Evolutionary conservation across 2,113 vertebrate species (phyloP), one percentile per base, ranked within the genome.

Genomic region (Mustela lutreola): DNA sequence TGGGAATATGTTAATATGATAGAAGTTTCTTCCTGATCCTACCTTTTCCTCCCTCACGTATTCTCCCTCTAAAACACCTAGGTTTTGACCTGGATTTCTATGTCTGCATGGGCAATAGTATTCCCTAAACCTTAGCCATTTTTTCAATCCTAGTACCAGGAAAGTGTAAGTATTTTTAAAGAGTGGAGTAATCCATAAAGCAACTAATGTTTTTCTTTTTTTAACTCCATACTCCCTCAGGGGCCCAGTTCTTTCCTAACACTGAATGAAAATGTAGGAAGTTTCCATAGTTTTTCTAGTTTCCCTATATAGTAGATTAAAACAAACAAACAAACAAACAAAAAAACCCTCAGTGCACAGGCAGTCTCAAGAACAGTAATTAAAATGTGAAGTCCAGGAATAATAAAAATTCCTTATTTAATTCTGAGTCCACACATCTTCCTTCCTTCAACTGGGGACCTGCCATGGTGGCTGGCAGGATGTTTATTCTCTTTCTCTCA

Each of bases 361-460:
- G 18, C 91, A 7, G 42, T 84, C 48, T 84, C 16, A 90, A 97
- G 79, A 53, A 73, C 14, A 83, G 6, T 62, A 73, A 92, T 92
- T 92, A 79, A 73, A 96, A 45, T 73, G 75, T 50, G 18, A 62
- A 19, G 21, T 89, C 33, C 28, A 60, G 60, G n/a, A n/a, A 33
- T 86, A 65, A 86, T 50, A 85, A 92, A 92, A 92, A 83, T 31
- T 56, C 31, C 71, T 91, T 91, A 36, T 10, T 78, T 80, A 73
- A 39, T 91, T 84, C 65, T 24, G 26, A 11, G 7, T 84, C 86
- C 16, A 56, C 5, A 71, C 2, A 83, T 10, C 10, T 89, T 22
- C 8, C 19, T 26, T 36, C 22, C 21, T 48, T 76, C 63, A n/a
- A 24, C 2, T 50, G 39, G 53, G 21, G 60, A 24, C 16, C 4